A percentile compares a stretch with the other conserved stretches of the same genome.
Evolutionary conservation across 2,888 invertebrate genomes (phyloP).

Genomic region (Polyommatus iphigenia): DNA sequence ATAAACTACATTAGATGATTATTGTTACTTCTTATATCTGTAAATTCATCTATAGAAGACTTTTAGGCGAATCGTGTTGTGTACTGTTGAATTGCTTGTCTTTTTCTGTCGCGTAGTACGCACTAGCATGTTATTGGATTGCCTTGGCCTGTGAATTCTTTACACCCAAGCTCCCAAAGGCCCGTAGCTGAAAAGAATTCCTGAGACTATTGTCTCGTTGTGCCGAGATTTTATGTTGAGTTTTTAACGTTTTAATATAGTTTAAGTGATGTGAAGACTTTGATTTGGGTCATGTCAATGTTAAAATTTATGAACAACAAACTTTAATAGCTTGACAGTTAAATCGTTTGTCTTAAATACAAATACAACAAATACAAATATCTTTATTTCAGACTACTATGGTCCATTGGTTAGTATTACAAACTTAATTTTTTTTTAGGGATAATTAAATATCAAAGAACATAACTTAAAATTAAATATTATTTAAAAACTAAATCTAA

Average conservation of each 20-base stretch:
- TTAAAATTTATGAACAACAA: not conserved
- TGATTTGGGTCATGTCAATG: not conserved
- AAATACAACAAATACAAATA: no score
- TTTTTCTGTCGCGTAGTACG: conserved; percentile 17
- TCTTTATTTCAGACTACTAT: no score
- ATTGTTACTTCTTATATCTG: not conserved
- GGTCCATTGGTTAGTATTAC: no score
- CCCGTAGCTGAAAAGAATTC: conserved; percentile 10
- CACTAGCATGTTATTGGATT: conserved; percentile 40
- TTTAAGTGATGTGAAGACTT: not conserved
- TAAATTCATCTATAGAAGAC: not conserved
- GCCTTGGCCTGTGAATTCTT: conserved; percentile 40
- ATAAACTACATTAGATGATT: not conserved
- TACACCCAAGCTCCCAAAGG: conserved; percentile 38
- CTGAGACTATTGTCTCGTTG: not conserved
- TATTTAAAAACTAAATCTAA: no score
- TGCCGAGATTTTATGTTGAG: not conserved
- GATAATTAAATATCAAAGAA: no score
- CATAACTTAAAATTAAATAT: no score
- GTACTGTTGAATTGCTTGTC: not conserved
- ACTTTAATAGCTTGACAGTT: no score
- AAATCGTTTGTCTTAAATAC: no score
- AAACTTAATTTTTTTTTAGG: no score
- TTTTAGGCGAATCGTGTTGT: not conserved
- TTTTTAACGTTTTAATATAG: not conserved